Percentiles rank a stretch among this genome's conserved stretches.
Evolutionary conservation across 2,113 vertebrate species (phyloP).

Genomic region (Dinomys branickii): DNA sequence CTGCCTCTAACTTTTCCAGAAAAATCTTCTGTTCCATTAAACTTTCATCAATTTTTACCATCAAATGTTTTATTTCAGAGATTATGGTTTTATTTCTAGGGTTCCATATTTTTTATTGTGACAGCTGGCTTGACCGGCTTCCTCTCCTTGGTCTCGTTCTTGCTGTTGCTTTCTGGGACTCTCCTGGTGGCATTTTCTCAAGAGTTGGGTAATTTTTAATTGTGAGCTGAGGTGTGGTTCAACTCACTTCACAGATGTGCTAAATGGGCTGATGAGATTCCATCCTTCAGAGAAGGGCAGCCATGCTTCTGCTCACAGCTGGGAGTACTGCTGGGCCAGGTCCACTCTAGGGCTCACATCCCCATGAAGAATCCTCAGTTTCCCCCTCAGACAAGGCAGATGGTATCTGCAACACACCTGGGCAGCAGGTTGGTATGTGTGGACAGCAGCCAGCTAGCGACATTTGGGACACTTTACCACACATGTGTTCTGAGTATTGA

Average conservation of each 20-base stretch:
- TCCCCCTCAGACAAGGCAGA: background rate
- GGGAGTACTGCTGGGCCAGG: fast-evolving
- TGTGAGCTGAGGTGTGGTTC: background rate
- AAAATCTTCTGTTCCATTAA: background rate
- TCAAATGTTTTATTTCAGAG: background rate
- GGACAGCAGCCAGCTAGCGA: background rate
- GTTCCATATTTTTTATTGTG: background rate
- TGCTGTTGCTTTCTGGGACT: background rate
- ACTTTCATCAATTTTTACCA: background rate
- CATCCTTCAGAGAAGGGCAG: background rate
- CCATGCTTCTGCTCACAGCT: background rate
- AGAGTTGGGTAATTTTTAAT: background rate
- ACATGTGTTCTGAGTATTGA: background rate
- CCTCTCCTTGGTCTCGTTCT: background rate
- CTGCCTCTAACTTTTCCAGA: background rate
- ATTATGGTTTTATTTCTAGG: background rate
- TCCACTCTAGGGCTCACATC: too few relatives aligned
- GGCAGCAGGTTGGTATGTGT: background rate
- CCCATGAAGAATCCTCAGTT: background rate
- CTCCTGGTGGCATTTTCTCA: background rate
- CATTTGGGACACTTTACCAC: fast-evolving
- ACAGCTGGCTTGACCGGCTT: background rate
- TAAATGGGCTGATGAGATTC: background rate
- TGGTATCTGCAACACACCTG: background rate
- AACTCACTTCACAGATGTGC: background rate